These are phyloP conservation scores for Aegotheles bennettii DNA, from an alignment of 2,113 vertebrate genomes.

Conservation along the genomic window DNA sequence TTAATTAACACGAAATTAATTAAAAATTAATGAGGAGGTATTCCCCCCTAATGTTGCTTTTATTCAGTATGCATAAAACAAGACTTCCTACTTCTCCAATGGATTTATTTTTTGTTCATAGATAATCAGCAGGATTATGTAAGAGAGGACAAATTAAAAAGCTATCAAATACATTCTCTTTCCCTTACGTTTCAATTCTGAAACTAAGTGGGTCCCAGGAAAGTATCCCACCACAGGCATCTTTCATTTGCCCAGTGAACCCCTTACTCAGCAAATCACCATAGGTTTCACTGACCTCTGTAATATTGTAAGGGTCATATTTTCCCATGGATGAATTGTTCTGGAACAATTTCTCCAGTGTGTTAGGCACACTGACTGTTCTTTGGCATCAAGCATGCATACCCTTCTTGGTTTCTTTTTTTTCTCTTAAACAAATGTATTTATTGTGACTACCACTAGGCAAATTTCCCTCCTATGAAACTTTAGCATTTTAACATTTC, in stretches of 20 bases:
- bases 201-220: neutral
- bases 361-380: slow-evolving; percentile 63
- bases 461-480: slow-evolving; percentile 38
- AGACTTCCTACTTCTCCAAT: neutral
- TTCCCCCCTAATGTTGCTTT: neutral
- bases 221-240: slow-evolving; percentile 41
- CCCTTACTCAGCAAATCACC: slow-evolving; percentile 50
- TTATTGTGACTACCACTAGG: slow-evolving; percentile 54
- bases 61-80: neutral
- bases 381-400: slow-evolving; percentile 69
- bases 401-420: slow-evolving; percentile 64
- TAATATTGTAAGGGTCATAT: slow-evolving; percentile 67
- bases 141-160: neutral
- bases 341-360: slow-evolving; percentile 72
- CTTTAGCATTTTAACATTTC: slow-evolving; percentile 28
- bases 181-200: neutral
- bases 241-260: slow-evolving; percentile 52
- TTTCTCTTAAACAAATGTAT: slow-evolving; percentile 49
- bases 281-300: slow-evolving; percentile 58
- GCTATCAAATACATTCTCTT: neutral
- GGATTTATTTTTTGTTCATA: neutral
- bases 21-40: neutral
- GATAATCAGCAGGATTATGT: neutral
- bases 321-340: slow-evolving; percentile 70
- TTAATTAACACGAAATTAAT: neutral